phyloP scores from a whole-genome alignment of 53 echinoderm and acorn worm genomes.

The Zoroaster sp. region DNA sequence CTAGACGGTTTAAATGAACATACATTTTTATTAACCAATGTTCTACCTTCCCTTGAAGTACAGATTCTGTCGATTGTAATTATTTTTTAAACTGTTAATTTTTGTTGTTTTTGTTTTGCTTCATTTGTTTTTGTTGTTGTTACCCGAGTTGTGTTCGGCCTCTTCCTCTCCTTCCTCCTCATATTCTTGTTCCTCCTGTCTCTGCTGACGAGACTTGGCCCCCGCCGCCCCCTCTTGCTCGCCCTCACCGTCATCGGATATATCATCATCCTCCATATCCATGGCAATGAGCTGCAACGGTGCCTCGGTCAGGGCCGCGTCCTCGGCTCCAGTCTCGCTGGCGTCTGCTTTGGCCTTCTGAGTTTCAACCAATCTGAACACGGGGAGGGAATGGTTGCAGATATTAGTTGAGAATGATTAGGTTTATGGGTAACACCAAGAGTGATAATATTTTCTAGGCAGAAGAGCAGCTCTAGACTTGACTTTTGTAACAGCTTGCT shows the following conservation, averaged over 20 bases:
- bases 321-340: neutral
- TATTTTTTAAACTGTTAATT: neutral
- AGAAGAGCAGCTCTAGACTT: no score
- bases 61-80: neutral
- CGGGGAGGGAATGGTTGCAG: neutral
- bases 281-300: neutral
- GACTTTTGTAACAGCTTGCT: no score
- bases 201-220: slow-evolving; percentile 48
- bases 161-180: slow-evolving; percentile 68
- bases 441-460: no score
- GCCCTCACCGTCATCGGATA: slow-evolving; percentile 53
- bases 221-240: slow-evolving; percentile 56
- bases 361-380: neutral
- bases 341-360: neutral
- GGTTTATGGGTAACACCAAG: no score
- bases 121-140: neutral
- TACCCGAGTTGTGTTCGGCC: slow-evolving; percentile 49
- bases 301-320: neutral
- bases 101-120: no score
- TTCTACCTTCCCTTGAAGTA: no score
- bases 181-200: slow-evolving; percentile 74
- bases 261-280: slow-evolving; percentile 20
- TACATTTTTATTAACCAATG: no score
- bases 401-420: neutral
- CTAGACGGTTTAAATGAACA: no score